Conservation (phyloP, 2,797 vertebrate genomes). For the Tolypeutes matacus region DNA sequence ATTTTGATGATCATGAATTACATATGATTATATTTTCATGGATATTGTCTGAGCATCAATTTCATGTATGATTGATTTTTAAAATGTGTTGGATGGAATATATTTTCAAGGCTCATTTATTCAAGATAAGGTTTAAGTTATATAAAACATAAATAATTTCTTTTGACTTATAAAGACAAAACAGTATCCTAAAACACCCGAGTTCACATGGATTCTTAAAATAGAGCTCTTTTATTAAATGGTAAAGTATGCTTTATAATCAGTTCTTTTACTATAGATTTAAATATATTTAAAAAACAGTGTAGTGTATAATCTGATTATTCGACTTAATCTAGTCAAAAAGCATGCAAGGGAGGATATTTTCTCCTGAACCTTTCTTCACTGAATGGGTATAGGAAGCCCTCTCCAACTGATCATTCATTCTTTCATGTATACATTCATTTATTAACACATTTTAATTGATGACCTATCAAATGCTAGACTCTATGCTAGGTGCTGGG, state of each 20-base stretch:
- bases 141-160: conserved; percentile 72
- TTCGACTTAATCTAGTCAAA: background rate
- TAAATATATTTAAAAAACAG: background rate
- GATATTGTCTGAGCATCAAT: conserved; percentile 62
- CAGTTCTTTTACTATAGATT: background rate
- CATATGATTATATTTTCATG: conserved; percentile 47
- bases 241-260: conserved; percentile 6
- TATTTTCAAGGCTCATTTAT: conserved; percentile 79
- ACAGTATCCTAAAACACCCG: conserved; percentile 7
- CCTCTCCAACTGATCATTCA: background rate
- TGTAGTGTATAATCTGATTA: background rate
- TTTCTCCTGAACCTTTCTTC: background rate
- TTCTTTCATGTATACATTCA: background rate
- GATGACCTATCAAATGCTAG: background rate
- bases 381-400: background rate
- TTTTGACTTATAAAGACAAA: conserved; percentile 77
- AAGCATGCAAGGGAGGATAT: background rate
- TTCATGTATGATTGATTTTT: conserved; percentile 73
- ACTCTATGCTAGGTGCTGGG: background rate
- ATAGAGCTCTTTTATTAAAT: conserved; percentile 26
- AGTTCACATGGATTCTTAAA: conserved; percentile 12
- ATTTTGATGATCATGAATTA: conserved; percentile 31
- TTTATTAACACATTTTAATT: conserved; percentile 22
- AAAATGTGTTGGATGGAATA: conserved; percentile 73
- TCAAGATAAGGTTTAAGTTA: conserved; percentile 65